Base-by-base conservation (phyloP, 1,140 invertebrate species). In the Zaprionus lachaisei region DNA sequence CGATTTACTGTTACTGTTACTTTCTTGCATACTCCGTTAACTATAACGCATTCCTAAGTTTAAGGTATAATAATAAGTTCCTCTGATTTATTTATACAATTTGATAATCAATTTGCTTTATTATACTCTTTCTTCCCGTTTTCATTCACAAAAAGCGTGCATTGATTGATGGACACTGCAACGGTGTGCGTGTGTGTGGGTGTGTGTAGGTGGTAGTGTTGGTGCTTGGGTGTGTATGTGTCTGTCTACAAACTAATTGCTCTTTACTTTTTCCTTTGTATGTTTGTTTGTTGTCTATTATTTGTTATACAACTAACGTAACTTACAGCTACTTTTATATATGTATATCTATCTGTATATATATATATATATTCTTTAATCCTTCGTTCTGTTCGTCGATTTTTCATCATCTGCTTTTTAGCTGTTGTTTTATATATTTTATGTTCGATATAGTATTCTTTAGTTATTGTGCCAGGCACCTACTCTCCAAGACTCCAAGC, bases 391-490 rank as follows among this genome's bases (percentile, higher is more conserved):
- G 57, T 34, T 55, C n/a, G 34, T 51, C 0, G 12, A 37, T 38
- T 22, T 58, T 72, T 58, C n/a, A 54, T 24, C 26, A 37, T 60
- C 58, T 79, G 15, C 14, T 47, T 77, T 54, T 77, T 54, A 63
- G 58, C 26, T 69, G 64, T 60, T 67, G 63, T 60, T 67, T 34
- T 34, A 4, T 34, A 47, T 67, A n/a, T 65, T 65, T 56, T n/a
- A 60, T 47, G 49, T 77, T 67, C 61, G 47, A 71, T 75, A 62
- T 71, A 79, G 62, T 67, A 67, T 64, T 72, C 51, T 85, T 73
- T 85, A 83, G 81, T 79, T 84, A 71, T 73, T 81, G 83, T 85
- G 83, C 81, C 81, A 79, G 75, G 81, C 81, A 85, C 82, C 81
- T 73, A 83, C 70, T 81, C 70, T 81, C 54, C 74, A 65, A 78